Evolutionary conservation across 2,113 vertebrate genomes (phyloP).

Genomic region (Acrocephalus arundinaceus): DNA sequence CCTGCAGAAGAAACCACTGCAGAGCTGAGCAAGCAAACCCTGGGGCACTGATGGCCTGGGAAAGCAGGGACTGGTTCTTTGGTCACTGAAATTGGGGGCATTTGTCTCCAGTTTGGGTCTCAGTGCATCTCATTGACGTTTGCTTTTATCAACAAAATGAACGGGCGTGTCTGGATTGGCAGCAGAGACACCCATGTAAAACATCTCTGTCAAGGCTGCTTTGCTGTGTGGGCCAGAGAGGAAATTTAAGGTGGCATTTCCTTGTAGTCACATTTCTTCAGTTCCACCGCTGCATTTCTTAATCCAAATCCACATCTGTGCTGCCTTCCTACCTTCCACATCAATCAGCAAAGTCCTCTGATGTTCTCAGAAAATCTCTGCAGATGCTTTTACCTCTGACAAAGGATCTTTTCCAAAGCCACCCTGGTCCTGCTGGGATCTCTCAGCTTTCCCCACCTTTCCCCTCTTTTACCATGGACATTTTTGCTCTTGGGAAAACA

Average conservation of each 20-base stretch:
- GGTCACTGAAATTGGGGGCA: background rate
- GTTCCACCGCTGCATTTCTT: background rate
- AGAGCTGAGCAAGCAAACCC: background rate
- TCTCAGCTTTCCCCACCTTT: background rate
- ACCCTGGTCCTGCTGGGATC: background rate
- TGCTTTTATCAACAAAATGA: background rate
- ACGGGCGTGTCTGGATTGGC: background rate
- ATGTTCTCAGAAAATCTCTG: background rate
- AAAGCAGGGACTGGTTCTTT: background rate
- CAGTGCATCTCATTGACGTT: background rate
- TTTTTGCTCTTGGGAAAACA: background rate
- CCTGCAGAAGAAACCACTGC: background rate
- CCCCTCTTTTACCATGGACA: fast-evolving
- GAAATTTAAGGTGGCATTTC: background rate
- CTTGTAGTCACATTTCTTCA: background rate
- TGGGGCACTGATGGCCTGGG: background rate
- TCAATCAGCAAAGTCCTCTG: background rate
- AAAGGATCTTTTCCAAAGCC: background rate
- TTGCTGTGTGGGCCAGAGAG: background rate
- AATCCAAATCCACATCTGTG: background rate
- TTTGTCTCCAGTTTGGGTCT: background rate
- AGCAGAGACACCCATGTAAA: background rate
- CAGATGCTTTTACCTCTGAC: background rate
- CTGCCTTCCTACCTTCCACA: background rate
- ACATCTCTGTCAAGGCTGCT: background rate